Conservation (phyloP, 2,888 invertebrate species). For the Spilarctia lutea region DNA sequence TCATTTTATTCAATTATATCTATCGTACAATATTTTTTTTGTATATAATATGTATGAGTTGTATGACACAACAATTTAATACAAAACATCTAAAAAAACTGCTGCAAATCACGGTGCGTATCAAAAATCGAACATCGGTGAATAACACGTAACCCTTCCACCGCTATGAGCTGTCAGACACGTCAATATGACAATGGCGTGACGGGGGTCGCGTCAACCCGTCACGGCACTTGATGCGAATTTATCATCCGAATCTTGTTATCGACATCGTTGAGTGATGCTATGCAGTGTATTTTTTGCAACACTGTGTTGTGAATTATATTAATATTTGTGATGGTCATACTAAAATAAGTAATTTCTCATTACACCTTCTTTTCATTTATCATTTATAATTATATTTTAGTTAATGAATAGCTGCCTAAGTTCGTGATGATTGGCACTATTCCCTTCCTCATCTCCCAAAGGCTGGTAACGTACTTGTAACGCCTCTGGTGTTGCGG, state of each 20-base stretch:
- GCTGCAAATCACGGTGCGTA: constrained; percentile 39
- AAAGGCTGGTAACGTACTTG: too few species aligned
- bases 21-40: too few species aligned
- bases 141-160: constrained; percentile 59
- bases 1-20: too few species aligned
- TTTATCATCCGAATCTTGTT: constrained; percentile 70
- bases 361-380: too few species aligned
- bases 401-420: too few species aligned
- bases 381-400: too few species aligned
- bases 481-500: too few species aligned
- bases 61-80: not conserved
- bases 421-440: too few species aligned
- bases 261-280: constrained; percentile 64
- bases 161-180: constrained; percentile 40
- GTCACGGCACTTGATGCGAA: constrained; percentile 57
- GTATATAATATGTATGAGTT: too few species aligned
- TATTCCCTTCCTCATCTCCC: too few species aligned
- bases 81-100: constrained; percentile 10
- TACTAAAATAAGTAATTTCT: not conserved
- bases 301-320: constrained; percentile 10
- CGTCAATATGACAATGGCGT: constrained; percentile 65
- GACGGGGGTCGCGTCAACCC: constrained; percentile 64
- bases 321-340: not conserved
- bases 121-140: constrained; percentile 55
- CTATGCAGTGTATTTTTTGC: constrained; percentile 28